Conservation (phyloP, 2,888 invertebrate species). For the Pseudanteris insignis region DNA sequence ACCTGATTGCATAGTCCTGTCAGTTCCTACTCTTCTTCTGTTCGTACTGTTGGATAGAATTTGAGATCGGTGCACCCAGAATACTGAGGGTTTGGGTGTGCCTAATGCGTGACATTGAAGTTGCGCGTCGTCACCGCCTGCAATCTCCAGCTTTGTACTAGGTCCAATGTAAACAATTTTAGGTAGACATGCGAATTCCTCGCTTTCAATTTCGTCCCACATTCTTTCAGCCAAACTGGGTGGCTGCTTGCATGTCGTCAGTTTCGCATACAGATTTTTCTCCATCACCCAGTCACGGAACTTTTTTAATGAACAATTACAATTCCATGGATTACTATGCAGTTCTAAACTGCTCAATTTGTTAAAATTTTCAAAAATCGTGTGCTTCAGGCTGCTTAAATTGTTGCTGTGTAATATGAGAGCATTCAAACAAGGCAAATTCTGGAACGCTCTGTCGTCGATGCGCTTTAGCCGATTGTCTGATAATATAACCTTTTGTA, state of each 20-base stretch:
- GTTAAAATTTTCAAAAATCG: conserved; percentile 73
- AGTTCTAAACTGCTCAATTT: conserved; percentile 79
- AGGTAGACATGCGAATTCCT: conserved; percentile 85
- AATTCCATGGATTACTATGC: conserved; percentile 86
- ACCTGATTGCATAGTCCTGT: conserved; percentile 58
- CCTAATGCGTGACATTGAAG: conserved; percentile 80
- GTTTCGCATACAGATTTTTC: conserved; percentile 78
- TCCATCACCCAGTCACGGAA: conserved; percentile 81
- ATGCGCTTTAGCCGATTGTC: conserved; percentile 78
- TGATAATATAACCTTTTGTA: conserved; percentile 81
- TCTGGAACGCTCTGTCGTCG: conserved; percentile 76
- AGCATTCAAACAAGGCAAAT: conserved; percentile 74
- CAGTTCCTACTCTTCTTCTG: conserved; percentile 62
- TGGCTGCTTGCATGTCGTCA: conserved; percentile 80
- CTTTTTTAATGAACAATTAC: conserved; percentile 83
- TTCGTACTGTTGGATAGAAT: conserved; percentile 51
- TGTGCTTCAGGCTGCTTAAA: conserved; percentile 74
- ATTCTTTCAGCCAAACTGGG: conserved; percentile 73
- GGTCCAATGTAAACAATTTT: conserved; percentile 69
- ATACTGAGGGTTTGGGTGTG: conserved; percentile 79
- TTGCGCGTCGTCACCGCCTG: conserved; percentile 72
- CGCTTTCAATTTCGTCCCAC: conserved; percentile 78
- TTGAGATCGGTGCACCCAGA: conserved; percentile 60
- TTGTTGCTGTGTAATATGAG: conserved; percentile 80
- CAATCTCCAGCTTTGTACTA: conserved; percentile 70